Evolutionary conservation across 2,113 vertebrate genomes (phyloP).

Genomic region (Mixornis gularis): DNA sequence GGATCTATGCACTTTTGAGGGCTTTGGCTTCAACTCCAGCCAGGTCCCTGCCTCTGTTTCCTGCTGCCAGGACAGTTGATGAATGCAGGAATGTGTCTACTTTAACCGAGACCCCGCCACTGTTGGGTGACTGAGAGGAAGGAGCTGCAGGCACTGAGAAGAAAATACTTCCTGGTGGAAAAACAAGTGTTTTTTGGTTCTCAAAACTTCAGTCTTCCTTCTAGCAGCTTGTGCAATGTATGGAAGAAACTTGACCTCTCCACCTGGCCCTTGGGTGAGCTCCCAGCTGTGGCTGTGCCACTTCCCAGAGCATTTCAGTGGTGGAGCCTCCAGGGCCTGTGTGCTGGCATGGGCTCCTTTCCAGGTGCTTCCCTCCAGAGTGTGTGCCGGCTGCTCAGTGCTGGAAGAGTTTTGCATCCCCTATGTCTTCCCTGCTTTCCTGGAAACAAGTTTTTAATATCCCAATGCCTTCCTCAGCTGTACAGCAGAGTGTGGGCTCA

Average conservation of each 20-base stretch:
- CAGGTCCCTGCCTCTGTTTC: neutral
- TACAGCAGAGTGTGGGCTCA: neutral
- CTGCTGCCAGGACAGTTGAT: neutral
- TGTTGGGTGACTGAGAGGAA: neutral
- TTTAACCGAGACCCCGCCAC: neutral
- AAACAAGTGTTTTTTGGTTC: neutral
- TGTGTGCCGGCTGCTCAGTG: neutral
- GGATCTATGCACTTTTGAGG: neutral
- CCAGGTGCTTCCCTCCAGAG: neutral
- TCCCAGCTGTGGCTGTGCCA: fast-evolving
- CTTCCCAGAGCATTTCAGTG: fast-evolving
- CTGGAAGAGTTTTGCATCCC: neutral
- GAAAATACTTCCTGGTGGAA: neutral
- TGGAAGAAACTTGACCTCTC: neutral
- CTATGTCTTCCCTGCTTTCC: neutral
- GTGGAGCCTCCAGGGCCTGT: neutral
- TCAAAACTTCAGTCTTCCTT: neutral
- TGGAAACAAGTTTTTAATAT: neutral
- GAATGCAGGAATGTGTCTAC: neutral
- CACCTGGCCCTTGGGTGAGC: neutral
- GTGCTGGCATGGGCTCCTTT: neutral
- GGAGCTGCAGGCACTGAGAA: neutral
- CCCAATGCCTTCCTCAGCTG: neutral
- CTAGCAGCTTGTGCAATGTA: neutral
- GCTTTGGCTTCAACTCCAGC: neutral